Evolutionary conservation across 2,888 invertebrate genomes (phyloP).

Genomic region (Ophonus ardosiacus): DNA sequence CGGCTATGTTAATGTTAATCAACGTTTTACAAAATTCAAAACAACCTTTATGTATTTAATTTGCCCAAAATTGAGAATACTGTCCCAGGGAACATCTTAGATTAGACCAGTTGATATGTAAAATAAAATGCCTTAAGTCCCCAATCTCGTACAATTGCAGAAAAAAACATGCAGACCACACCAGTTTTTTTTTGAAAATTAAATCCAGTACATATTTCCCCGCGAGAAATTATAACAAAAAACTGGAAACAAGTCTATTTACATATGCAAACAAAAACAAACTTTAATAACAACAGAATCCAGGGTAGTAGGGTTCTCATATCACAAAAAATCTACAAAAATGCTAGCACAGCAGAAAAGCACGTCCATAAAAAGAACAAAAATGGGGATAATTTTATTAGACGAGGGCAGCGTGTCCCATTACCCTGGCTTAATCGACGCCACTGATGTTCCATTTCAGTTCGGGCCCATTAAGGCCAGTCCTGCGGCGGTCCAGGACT

Average conservation of each 20-base stretch:
- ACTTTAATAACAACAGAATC: conserved; percentile 3
- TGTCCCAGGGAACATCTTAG: no score
- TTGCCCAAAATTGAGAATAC: no score
- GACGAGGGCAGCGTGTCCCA: conserved; percentile 16
- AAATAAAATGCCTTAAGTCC: no score
- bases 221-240: neutral
- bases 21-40: no score
- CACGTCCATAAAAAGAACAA: conserved; percentile 30
- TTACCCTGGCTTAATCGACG: conserved; percentile 36
- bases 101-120: no score
- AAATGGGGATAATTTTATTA: conserved; percentile 51
- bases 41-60: no score
- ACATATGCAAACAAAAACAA: neutral
- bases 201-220: no score
- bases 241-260: no score
- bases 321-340: conserved; percentile 23
- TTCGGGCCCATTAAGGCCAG: conserved; percentile 29
- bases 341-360: neutral
- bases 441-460: conserved; percentile 44
- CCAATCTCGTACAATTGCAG: no score
- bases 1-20: no score
- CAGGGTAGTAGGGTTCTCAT: neutral
- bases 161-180: no score
- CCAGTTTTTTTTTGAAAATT: no score
- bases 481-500: neutral